These are phyloP conservation scores for Scarus forsteni DNA, from an alignment of 2,797 vertebrate genomes.

Conservation along the genomic window DNA sequence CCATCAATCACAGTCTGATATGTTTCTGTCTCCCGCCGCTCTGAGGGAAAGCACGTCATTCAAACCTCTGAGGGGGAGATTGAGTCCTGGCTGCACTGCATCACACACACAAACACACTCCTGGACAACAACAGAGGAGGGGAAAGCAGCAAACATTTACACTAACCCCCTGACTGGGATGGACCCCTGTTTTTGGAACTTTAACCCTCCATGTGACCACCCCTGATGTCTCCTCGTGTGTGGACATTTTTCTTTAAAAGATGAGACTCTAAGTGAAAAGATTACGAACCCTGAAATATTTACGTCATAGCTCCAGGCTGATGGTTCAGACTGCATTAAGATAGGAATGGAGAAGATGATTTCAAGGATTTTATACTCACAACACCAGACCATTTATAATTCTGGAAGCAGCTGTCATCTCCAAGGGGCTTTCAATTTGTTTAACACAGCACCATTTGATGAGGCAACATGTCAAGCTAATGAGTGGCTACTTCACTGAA, in stretches of 20 bases:
- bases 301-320: neutral
- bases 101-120: conserved; percentile 27
- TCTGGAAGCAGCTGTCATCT: conserved; percentile 19
- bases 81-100: conserved; percentile 38
- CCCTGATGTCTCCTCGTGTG: neutral
- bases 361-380: conserved; percentile 2
- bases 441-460: conserved; percentile 16
- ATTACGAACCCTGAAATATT: conserved; percentile 14
- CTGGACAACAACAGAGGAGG: conserved; percentile 21
- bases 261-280: neutral
- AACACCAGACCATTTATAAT: neutral
- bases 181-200: conserved; percentile 41
- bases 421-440: neutral
- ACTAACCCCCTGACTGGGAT: conserved; percentile 18
- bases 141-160: conserved; percentile 28
- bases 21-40: conserved; percentile 53
- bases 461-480: conserved; percentile 10
- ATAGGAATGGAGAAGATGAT: neutral
- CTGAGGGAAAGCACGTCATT: conserved; percentile 66
- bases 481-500: conserved; percentile 10
- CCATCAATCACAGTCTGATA: conserved; percentile 73
- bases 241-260: neutral
- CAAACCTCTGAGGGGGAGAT: conserved; percentile 60
- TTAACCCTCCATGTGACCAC: conserved; percentile 10
- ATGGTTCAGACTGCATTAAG: neutral